Evolutionary conservation across 2,888 invertebrate genomes (phyloP).

Genomic region (Gisinianus flammeolus): DNA sequence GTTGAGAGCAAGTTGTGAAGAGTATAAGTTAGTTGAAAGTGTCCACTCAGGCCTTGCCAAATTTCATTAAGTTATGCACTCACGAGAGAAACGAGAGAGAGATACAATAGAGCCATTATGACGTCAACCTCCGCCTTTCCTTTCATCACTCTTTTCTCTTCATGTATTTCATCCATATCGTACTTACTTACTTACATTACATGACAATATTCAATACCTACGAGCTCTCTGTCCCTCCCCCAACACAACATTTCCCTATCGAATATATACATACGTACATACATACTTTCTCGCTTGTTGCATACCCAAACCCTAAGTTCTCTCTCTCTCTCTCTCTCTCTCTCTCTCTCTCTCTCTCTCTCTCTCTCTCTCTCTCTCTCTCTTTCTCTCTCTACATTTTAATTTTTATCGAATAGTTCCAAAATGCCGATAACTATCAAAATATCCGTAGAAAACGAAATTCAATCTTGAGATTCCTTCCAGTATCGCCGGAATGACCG

Average conservation of each 20-base stretch:
- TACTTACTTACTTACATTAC: too few species aligned
- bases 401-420: too few species aligned
- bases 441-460: too few species aligned
- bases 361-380: too few species aligned
- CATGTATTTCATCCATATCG: too few species aligned
- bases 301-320: too few species aligned
- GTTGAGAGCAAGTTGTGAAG: neutral
- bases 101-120: neutral
- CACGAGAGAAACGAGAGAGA: neutral
- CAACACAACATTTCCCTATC: neutral
- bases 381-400: too few species aligned
- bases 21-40: neutral
- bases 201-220: neutral
- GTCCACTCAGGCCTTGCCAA: slow-evolving; percentile 10
- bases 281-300: neutral
- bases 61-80: slow-evolving; percentile 17
- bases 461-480: too few species aligned
- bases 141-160: neutral
- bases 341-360: too few species aligned
- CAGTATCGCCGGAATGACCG: too few species aligned
- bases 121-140: neutral
- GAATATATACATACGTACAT: neutral
- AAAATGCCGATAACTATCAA: too few species aligned
- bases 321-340: too few species aligned
- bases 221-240: neutral